Conservation (phyloP, 2,888 invertebrate genomes). For the Amphipoea lucens region DNA sequence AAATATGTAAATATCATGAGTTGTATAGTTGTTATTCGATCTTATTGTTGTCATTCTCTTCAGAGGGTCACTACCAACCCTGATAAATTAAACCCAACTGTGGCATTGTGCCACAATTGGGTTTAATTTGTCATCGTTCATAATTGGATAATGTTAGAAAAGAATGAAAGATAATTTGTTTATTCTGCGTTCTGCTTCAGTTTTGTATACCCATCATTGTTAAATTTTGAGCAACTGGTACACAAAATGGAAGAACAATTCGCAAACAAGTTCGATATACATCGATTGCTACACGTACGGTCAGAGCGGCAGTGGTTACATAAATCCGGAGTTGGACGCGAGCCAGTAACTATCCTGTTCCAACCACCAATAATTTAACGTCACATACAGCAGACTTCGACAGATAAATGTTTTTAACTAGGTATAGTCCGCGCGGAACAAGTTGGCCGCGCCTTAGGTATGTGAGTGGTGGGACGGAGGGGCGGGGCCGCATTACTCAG, state of each 20-base stretch:
- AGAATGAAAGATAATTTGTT: background rate
- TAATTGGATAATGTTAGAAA: background rate
- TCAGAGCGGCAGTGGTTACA: background rate
- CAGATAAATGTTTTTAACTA: slow-evolving; percentile 6
- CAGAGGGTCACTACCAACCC: too few relatives aligned
- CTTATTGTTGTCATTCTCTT: background rate
- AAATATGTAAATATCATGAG: background rate
- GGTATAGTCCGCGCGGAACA: too few relatives aligned
- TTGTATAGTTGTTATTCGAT: background rate
- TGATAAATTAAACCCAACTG: too few relatives aligned
- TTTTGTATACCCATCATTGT: background rate
- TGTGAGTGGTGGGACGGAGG: too few relatives aligned
- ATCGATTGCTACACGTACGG: background rate
- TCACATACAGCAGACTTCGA: background rate
- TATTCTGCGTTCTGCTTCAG: background rate
- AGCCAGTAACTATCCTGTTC: slow-evolving; percentile 18
- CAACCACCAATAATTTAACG: background rate
- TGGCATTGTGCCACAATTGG: background rate
- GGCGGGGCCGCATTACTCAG: too few relatives aligned
- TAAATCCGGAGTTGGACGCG: slow-evolving; percentile 23
- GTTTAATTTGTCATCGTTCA: background rate
- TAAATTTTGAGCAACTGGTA: background rate
- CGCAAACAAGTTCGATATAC: background rate
- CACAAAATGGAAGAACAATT: background rate
- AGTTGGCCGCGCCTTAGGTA: too few relatives aligned